Base-by-base conservation (phyloP, 1,140 invertebrate genomes). In the Drosophila funebris region DNA sequence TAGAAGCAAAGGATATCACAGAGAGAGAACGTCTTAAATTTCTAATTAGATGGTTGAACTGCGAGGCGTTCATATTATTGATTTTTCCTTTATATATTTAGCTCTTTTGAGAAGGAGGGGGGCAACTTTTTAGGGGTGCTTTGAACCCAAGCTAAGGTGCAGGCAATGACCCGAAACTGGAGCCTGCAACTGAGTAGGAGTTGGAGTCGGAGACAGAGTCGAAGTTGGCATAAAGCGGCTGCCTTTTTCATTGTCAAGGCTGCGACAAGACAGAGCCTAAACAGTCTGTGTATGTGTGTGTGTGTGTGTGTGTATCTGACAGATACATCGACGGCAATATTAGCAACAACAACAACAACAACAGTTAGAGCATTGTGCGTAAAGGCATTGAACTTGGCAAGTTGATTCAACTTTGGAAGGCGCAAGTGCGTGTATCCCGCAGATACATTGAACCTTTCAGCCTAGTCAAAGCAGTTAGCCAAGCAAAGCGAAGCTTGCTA, bases 391-490 rank as follows among this genome's bases (percentile, higher is more conserved):
- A 83, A 84, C 80, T 81, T 74, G 77, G 33, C 44, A 70, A 87
- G 82, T 84, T 87, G 77, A 81, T 43, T 85, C 82, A 87, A 87
- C 82, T 87, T 80, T 71, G 64, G 9, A 5, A 27, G 48, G 16
- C 48, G 11, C 24, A 39, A 54, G 57, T 84, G 82, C 70, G 74
- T 71, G 77, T 81, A 81, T 77, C 73, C 53, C 50, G 41, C 64
- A 76, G 77, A 78, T 81, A 87, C 82, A 78, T 77, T 87, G 73
- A 84, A 84, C 76, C 62, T 60, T 43, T 53, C 53, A 33, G 44
- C 61, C 53, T 46, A 46, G 43, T 50, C 22, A 11, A 7, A 31
- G 67, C 67, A 56, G 60, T 48, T 29, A 8, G 24, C 9, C 6
- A 8, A 16, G n/a, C n/a, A n/a, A n/a, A n/a, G 13, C n/a, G 39